Evolutionary conservation across 2,888 invertebrate species (phyloP).

Genomic region (Meta bourneti): DNA sequence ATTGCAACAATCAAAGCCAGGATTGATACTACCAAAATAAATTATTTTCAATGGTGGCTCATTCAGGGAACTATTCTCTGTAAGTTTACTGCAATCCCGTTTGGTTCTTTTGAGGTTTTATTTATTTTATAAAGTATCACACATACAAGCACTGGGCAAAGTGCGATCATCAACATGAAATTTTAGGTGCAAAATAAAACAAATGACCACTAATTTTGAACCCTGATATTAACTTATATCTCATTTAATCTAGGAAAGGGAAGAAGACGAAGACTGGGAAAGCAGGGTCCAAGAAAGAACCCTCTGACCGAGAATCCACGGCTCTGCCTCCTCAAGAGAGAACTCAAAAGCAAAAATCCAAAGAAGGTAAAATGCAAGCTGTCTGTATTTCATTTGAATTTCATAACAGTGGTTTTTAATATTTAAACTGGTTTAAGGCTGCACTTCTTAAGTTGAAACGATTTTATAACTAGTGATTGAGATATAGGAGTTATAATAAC

Average conservation of each 20-base stretch:
- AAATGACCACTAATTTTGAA: not conserved
- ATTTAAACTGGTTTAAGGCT: not conserved
- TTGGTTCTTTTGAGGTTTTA: not conserved
- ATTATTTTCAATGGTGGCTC: too few species aligned
- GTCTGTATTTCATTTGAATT: too few species aligned
- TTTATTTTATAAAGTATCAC: not conserved
- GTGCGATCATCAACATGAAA: not conserved
- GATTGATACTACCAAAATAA: too few species aligned
- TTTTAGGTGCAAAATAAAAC: not conserved
- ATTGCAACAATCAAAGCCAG: too few species aligned
- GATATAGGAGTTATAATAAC: not conserved
- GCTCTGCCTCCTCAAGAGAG: conserved; percentile 78
- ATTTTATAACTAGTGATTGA: not conserved
- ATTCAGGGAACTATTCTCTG: too few species aligned
- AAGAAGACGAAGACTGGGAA: conserved; percentile 77
- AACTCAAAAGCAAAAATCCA: conserved; percentile 68
- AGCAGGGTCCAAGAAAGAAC: conserved; percentile 60
- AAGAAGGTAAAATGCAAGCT: conserved; percentile 46
- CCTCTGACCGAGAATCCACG: conserved; percentile 71
- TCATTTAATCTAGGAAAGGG: conserved; percentile 75
- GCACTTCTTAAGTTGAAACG: not conserved
- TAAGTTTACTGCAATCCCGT: not conserved
- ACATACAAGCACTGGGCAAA: not conserved
- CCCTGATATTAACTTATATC: not conserved
- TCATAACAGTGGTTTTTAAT: too few species aligned